Evolutionary conservation across 2,797 vertebrate species (phyloP).

Genomic region (Enteromius unitaeniatus): DNA sequence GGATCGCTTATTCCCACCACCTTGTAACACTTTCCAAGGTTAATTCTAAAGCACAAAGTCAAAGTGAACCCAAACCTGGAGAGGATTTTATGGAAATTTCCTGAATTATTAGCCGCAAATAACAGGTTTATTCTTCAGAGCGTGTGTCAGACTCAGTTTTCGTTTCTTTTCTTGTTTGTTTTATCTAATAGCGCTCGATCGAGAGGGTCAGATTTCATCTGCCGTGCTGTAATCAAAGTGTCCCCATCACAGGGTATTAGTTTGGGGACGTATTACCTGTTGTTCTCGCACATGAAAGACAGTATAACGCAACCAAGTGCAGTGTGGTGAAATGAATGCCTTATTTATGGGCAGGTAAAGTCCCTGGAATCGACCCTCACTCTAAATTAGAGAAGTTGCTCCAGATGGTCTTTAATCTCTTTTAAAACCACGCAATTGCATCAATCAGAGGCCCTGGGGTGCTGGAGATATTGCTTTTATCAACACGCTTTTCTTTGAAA

Average conservation of each 20-base stretch:
- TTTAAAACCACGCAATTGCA: conserved; percentile 54
- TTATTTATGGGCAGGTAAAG: conserved; percentile 46
- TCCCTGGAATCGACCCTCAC: conserved; percentile 53
- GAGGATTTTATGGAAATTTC: conserved; percentile 68
- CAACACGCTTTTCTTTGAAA: conserved; percentile 50
- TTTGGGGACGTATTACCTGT: conserved; percentile 38
- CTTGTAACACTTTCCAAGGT: conserved; percentile 74
- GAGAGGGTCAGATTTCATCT: conserved; percentile 49
- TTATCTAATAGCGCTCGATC: conserved; percentile 55
- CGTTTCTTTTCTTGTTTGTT: conserved; percentile 48
- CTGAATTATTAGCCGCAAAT: conserved; percentile 66
- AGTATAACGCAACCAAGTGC: conserved; percentile 26
- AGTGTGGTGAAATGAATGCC: conserved; percentile 28
- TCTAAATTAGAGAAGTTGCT: conserved; percentile 58
- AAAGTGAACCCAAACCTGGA: conserved; percentile 61
- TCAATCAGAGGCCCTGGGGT: conserved; percentile 46
- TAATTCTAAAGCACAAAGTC: conserved; percentile 73
- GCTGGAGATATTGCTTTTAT: conserved; percentile 56
- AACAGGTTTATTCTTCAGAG: conserved; percentile 49
- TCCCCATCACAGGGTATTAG: conserved; percentile 55
- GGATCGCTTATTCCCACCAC: conserved; percentile 59
- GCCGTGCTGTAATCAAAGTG: conserved; percentile 56
- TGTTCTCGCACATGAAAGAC: conserved; percentile 53
- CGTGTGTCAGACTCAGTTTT: conserved; percentile 42
- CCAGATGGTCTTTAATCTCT: conserved; percentile 58